phyloP scores from a whole-genome alignment of 1,140 invertebrate genomes.

The Papilio polyxenes region DNA sequence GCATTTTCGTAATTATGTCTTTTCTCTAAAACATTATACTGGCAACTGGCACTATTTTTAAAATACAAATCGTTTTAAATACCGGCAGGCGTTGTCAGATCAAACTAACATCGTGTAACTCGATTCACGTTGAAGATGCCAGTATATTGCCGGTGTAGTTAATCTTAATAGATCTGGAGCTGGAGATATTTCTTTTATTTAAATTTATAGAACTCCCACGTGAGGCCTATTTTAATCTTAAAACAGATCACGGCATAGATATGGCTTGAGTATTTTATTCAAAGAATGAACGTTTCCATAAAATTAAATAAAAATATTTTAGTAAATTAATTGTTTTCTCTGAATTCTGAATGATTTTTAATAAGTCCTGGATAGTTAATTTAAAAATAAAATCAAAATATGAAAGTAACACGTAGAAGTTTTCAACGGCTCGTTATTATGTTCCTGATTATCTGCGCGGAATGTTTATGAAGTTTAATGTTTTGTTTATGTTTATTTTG shows the following conservation, averaged over 20 bases:
- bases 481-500: conserved; percentile 40
- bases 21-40: conserved; percentile 65
- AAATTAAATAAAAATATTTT: background rate
- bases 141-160: background rate
- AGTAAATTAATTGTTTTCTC: background rate
- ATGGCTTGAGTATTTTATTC: background rate
- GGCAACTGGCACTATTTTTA: conserved; percentile 67
- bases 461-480: conserved; percentile 36
- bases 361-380: background rate
- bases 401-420: background rate
- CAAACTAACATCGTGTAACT: conserved; percentile 16
- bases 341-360: background rate
- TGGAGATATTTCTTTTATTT: background rate
- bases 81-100: conserved; percentile 8
- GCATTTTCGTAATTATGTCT: conserved; percentile 73
- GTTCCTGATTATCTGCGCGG: conserved; percentile 12
- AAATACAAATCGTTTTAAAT: conserved; percentile 44
- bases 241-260: background rate
- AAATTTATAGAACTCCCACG: conserved; percentile 5
- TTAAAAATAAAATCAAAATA: background rate
- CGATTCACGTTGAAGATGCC: conserved; percentile 5
- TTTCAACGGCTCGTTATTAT: background rate
- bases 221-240: conserved; percentile 31
- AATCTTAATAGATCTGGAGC: background rate
- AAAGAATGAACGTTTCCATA: background rate